Evolutionary conservation across 2,888 invertebrate species (phyloP).

Genomic region (Phytoseiulus persimilis): DNA sequence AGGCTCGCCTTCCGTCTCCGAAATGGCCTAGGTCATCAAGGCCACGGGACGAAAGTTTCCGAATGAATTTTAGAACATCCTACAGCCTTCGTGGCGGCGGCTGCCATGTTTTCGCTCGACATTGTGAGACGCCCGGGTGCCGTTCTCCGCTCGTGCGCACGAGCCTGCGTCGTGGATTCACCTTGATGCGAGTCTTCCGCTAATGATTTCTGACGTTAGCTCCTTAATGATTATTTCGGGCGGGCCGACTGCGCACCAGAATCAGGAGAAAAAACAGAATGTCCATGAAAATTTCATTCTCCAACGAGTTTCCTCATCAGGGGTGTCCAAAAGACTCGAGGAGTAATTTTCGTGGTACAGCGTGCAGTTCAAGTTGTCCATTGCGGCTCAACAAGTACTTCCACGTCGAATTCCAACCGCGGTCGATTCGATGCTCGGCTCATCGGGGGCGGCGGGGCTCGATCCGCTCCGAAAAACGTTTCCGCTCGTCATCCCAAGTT

Average conservation of each 20-base stretch:
- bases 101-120: neutral
- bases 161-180: neutral
- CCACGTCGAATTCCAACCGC: too few relatives aligned
- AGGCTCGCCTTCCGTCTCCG: neutral
- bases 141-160: neutral
- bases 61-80: neutral
- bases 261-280: neutral
- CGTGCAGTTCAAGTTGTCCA: too few relatives aligned
- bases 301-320: neutral
- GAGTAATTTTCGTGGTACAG: too few relatives aligned
- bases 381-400: too few relatives aligned
- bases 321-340: too few relatives aligned
- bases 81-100: neutral
- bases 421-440: too few relatives aligned
- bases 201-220: neutral
- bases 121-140: neutral
- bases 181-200: neutral
- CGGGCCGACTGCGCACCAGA: neutral
- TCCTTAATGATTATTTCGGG: neutral
- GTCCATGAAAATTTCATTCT: neutral
- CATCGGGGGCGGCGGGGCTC: too few relatives aligned
- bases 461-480: neutral
- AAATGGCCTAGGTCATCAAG: conserved; percentile 5
- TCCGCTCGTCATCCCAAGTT: neutral
- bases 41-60: neutral